phyloP scores from a whole-genome alignment of 2,888 invertebrate species.

The Cremastinae sp. region DNA sequence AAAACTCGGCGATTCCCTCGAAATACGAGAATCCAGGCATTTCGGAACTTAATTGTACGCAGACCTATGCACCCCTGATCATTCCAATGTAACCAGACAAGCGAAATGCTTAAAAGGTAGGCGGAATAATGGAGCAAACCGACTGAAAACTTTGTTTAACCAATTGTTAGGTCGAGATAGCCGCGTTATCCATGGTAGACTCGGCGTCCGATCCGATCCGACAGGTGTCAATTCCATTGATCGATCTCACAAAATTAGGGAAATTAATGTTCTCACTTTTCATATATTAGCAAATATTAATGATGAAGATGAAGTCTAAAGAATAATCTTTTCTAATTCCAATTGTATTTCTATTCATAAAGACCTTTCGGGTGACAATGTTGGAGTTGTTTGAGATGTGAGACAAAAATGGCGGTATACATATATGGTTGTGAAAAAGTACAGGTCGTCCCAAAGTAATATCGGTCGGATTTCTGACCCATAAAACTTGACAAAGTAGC shows the following conservation, averaged over 20 bases:
- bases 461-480: neutral
- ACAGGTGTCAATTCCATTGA: neutral
- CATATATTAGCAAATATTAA: too few relatives aligned
- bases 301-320: too few relatives aligned
- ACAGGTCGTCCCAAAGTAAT: neutral
- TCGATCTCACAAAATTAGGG: too few relatives aligned
- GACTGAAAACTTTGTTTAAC: slow-evolving; percentile 10
- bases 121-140: slow-evolving; percentile 12
- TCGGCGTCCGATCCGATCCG: neutral
- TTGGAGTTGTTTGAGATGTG: too few relatives aligned
- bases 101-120: slow-evolving; percentile 1
- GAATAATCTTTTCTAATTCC: too few relatives aligned
- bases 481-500: slow-evolving; percentile 7
- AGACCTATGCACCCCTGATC: slow-evolving; percentile 30
- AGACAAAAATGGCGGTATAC: too few relatives aligned
- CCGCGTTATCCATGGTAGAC: neutral
- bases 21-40: slow-evolving; percentile 31
- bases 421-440: too few relatives aligned
- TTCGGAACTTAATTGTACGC: slow-evolving; percentile 31
- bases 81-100: neutral
- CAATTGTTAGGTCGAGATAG: slow-evolving; percentile 6
- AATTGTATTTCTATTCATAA: too few relatives aligned
- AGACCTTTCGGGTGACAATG: too few relatives aligned
- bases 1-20: slow-evolving; percentile 17
- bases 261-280: too few relatives aligned